phyloP scores from a whole-genome alignment of 2,888 invertebrate species.

The Acrobasis repandana region DNA sequence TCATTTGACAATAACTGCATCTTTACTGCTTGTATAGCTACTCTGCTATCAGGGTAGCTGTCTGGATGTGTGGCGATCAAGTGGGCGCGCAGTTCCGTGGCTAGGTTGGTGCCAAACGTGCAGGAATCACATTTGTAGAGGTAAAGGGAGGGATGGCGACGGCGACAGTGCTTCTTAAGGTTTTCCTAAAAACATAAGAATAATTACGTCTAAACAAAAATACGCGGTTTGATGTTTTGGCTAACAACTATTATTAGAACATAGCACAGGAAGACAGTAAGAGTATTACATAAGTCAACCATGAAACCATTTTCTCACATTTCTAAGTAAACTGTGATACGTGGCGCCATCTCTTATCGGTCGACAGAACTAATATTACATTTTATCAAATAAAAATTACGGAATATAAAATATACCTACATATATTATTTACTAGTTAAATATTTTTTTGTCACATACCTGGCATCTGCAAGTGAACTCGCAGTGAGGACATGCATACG shows the following conservation, averaged over 20 bases:
- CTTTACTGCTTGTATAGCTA: constrained; percentile 73
- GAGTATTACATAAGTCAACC: neutral
- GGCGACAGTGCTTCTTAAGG: constrained; percentile 92
- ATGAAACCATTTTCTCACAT: neutral
- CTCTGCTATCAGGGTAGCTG: constrained; percentile 67
- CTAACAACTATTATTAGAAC: no score
- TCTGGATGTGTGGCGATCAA: constrained; percentile 81
- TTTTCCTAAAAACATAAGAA: constrained; percentile 87
- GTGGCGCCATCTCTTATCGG: constrained; percentile 5
- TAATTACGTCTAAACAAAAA: neutral
- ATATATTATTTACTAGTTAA: no score
- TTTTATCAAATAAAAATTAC: no score
- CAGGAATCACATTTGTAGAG: constrained; percentile 91
- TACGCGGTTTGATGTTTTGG: no score
- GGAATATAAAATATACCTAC: no score
- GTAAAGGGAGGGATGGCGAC: constrained; percentile 88
- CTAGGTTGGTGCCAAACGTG: constrained; percentile 83
- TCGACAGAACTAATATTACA: neutral
- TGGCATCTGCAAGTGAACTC: constrained; percentile 89
- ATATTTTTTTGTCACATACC: constrained; percentile 82
- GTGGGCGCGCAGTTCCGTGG: constrained; percentile 86
- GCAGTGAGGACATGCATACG: constrained; percentile 94
- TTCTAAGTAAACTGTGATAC: neutral
- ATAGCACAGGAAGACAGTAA: no score
- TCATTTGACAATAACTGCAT: constrained; percentile 49